Conservation (phyloP, 2,113 vertebrate genomes). For the Notiomystis cincta region DNA sequence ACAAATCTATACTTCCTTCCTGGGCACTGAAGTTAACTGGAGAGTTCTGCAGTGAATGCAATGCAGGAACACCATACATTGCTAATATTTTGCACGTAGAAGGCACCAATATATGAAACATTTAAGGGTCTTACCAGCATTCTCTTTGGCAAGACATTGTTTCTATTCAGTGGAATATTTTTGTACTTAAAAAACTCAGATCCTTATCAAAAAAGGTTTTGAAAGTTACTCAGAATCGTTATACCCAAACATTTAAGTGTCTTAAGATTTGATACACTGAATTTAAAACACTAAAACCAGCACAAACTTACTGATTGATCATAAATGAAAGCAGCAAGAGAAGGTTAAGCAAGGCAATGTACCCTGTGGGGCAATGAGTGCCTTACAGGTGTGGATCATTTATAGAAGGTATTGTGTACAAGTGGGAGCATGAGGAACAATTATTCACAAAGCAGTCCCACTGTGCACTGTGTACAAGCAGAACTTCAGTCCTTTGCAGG, state of each 20-base stretch:
- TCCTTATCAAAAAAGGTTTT: not conserved
- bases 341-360: not conserved
- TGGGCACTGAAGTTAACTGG: not conserved
- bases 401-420: accelerated
- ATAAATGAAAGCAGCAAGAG: not conserved
- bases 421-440: not conserved
- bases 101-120: not conserved
- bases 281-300: not conserved
- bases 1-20: not conserved
- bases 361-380: not conserved
- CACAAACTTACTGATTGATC: not conserved
- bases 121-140: not conserved
- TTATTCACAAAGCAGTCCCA: not conserved
- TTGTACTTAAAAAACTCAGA: not conserved
- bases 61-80: not conserved
- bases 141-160: not conserved
- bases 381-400: not conserved
- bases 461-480: not conserved
- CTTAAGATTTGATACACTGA: not conserved
- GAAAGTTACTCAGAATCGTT: not conserved
- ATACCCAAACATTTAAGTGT: not conserved
- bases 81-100: not conserved
- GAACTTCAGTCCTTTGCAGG: not conserved
- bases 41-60: not conserved
- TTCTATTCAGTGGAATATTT: not conserved